Percentiles rank a stretch among this genome's conserved stretches.
Evolutionary conservation across 2,113 vertebrate genomes (phyloP).

Genomic region (Bucco capensis): DNA sequence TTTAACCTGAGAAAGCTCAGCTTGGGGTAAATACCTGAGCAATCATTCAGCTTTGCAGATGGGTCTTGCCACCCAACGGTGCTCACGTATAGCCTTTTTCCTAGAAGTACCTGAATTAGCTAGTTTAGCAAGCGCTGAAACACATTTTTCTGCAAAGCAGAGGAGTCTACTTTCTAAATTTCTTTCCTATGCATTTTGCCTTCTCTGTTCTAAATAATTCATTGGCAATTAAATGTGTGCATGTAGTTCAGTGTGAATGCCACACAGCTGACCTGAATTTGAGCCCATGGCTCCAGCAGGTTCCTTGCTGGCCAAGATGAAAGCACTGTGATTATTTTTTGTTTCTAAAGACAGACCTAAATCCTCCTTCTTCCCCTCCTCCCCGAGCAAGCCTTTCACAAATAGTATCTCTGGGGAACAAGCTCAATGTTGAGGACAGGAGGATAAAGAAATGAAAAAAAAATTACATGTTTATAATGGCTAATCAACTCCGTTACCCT

Average conservation of each 20-base stretch:
- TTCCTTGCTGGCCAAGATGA: not conserved
- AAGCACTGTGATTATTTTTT: not conserved
- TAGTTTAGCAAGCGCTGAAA: not conserved
- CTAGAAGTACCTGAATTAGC: not conserved
- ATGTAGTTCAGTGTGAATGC: not conserved
- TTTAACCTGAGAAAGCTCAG: not conserved
- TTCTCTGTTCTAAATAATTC: conserved; percentile 10
- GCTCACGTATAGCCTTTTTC: not conserved
- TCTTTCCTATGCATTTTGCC: not conserved
- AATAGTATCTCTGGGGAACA: not conserved
- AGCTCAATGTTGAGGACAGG: not conserved
- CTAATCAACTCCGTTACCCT: not conserved
- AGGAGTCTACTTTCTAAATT: not conserved
- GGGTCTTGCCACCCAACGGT: not conserved
- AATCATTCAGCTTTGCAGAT: not conserved
- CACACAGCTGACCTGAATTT: conserved; percentile 12
- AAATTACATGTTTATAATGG: not conserved
- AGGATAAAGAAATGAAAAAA: not conserved
- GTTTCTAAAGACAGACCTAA: not conserved
- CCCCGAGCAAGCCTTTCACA: not conserved
- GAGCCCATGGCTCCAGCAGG: not conserved
- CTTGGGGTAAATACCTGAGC: not conserved
- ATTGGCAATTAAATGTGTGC: not conserved
- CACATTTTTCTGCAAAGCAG: not conserved
- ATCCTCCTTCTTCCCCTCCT: not conserved